Base-by-base conservation (phyloP, 2,797 vertebrate genomes). In the Threskiornis aethiopicus region DNA sequence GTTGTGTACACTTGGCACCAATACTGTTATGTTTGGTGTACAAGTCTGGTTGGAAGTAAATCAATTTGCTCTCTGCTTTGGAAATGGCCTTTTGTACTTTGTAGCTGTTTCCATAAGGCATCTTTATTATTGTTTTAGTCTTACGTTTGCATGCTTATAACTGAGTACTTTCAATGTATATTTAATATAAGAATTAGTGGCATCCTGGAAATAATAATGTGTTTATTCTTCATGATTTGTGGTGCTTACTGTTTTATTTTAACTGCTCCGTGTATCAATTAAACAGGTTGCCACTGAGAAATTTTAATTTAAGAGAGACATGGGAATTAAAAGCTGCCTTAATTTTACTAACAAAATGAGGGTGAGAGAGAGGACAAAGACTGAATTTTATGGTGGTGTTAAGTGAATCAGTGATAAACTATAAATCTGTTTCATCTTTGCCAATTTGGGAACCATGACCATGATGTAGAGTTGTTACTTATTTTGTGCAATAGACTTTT, bases 401-500 rank as follows among this genome's bases (percentile, higher is more conserved):
- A 87, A 94, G 69, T 89, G 64, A 93, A 95, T 85, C 52, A 29
- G 41, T 73, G 41, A 87, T 89, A 93, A 91, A 95, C 69, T 20
- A 72, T 92, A 92, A 94, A 89, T 89, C 69, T 61, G 6, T 92
- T 86, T 83, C 39, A 65, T 93, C 78, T 92, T 88, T 96, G 46
- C 91, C 92, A 82, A 62, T 96, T 96, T 96, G 77, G 78, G 87
- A 93, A 92, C 78, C 94, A 84, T 93, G 84, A 83, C 91, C 61
- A 44, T 78, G 58, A 76, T 79, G 70, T 35, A 89, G 77, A 82
- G 33, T 92, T 90, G 57, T 96, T 96, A 89, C 83, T 97, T 96
- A 96, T 96, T 97, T 96, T 94, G 59, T 55, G 41, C 82, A 47
- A n/a, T 93, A 96, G 91, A 90, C 71, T 95, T 96, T 96, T 75